A percentile compares a stretch with the other conserved stretches of the same genome.
Evolutionary conservation across 2,113 vertebrate genomes (phyloP).

Genomic region (Elaphurus davidianus): DNA sequence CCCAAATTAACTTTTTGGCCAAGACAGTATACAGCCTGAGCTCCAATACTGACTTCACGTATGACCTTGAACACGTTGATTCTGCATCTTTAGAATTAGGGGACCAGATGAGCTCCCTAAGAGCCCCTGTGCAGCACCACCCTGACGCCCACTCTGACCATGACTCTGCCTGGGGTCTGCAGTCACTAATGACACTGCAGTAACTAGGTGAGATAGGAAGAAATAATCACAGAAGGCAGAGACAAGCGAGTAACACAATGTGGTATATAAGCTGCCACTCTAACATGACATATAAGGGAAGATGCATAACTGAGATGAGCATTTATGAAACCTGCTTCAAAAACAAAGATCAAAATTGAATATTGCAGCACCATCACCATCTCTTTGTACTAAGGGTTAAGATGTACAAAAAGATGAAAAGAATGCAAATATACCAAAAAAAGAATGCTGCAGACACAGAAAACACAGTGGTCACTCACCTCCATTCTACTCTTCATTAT

Average conservation of each 20-base stretch:
- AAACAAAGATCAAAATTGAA: background rate
- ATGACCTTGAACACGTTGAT: background rate
- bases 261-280: background rate
- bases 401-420: background rate
- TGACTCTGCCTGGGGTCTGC: background rate
- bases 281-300: background rate
- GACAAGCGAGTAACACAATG: background rate
- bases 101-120: background rate
- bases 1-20: background rate
- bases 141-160: background rate
- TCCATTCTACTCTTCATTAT: background rate
- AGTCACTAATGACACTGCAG: background rate
- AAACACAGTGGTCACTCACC: background rate
- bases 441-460: background rate
- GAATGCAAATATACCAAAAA: background rate
- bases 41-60: background rate
- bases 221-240: background rate
- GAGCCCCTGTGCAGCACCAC: background rate
- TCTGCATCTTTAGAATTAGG: background rate
- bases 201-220: background rate
- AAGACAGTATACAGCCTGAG: background rate
- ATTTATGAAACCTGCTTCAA: background rate
- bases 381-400: background rate
- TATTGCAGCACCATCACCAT: background rate
- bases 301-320: background rate